Base-by-base conservation (phyloP, 1,140 invertebrate species). In the Drosophila setifemur region DNA sequence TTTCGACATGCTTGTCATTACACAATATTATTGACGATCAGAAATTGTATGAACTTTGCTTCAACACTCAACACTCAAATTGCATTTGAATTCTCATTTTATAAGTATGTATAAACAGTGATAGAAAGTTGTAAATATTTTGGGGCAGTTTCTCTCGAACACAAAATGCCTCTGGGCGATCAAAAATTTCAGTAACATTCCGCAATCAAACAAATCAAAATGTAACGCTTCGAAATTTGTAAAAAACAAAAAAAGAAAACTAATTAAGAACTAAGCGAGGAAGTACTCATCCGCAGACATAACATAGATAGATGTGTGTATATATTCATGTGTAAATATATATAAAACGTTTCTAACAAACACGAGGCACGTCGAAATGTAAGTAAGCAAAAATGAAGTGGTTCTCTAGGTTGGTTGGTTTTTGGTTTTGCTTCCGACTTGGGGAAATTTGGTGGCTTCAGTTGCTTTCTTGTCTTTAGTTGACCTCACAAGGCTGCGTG, bases 341-440 rank as follows among this genome's bases (percentile, higher is more conserved):
- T 82, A 66, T 85, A 71, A 74, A 79, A 77, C 71, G 79, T 83
- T 83, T 83, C 74, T 83, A 85, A 83, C 79, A 83, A 85, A 85
- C 79, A 86, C 81, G 71, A 85, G 79, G 79, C 79, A 85, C 79
- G 57, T 85, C 72, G 71, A 85, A 86, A 85, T 85, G 75, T 85
- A 86, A 79, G 75, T 75, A 75, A 85, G 82, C 74, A 79, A 79
- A 85, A 74, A 53, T 69, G 52, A 63, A 63, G 61, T 43, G 57
- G 28, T 54, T 60, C 35, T 68, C 12, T 58, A 69, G 55, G 43
- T 61, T 50, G 55, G 43, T 61, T 50, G 37, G 37, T 49, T 63
- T 76, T 54, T 64, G 47, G 70, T 85, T 86, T 86, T 86, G 37
- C 55, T 85, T 86, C 75, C 79, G 48, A 67, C 54, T 85, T 54